These are phyloP conservation scores for Takifugu ocellatus DNA, from an alignment of 2,797 vertebrate genomes.

Conservation along the genomic window DNA sequence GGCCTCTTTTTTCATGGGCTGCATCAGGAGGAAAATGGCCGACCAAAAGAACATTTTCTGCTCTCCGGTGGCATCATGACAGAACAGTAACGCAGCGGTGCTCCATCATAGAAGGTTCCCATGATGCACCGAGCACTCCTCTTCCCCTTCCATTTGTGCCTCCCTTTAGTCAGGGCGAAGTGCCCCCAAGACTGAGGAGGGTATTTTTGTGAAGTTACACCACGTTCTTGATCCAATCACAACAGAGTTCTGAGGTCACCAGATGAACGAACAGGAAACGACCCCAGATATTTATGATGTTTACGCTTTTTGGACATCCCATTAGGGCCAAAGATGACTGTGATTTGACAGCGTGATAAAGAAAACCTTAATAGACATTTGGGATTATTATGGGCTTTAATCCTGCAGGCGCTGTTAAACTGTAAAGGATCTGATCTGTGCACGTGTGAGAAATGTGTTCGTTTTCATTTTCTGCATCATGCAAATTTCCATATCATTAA, in stretches of 20 bases:
- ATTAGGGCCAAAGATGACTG: neutral
- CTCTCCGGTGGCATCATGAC: conserved; percentile 8
- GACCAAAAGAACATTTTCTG: conserved; percentile 11
- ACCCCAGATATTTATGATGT: no score
- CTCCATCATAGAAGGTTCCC: conserved; percentile 1
- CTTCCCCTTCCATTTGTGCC: conserved; percentile 9
- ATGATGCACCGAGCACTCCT: conserved; percentile 1
- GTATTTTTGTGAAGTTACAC: conserved; percentile 5
- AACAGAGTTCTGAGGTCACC: neutral
- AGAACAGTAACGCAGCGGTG: neutral
- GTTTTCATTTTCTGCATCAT: no score
- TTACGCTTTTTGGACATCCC: neutral
- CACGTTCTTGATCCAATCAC: conserved; percentile 6
- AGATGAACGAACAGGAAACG: no score
- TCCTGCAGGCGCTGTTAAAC: neutral
- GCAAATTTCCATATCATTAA: no score
- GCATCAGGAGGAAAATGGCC: conserved; percentile 10
- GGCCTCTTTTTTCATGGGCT: conserved; percentile 22
- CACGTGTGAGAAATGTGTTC: no score
- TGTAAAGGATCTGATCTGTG: no score
- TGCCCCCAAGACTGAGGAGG: neutral
- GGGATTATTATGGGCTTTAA: neutral
- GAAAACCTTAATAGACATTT: conserved; percentile 1
- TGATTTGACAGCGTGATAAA: neutral
- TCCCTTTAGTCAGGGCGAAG: conserved; percentile 3